These are phyloP conservation scores for Drosophila kepulauana DNA, from an alignment of 1,140 invertebrate species.

Conservation along the genomic window DNA sequence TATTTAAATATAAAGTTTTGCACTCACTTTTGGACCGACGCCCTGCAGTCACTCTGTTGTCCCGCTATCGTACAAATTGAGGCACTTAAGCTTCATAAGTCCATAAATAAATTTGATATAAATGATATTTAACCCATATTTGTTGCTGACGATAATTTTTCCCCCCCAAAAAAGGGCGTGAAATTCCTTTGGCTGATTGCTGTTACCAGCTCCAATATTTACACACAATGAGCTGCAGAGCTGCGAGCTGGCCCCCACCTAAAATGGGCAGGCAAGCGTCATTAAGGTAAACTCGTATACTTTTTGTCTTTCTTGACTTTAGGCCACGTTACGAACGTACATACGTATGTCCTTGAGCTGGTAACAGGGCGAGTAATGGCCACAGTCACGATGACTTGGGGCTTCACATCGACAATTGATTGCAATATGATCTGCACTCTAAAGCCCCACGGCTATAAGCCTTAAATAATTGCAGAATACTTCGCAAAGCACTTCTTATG, in stretches of 20 bases:
- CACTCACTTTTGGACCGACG: constrained; percentile 40
- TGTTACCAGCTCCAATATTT: constrained; percentile 22
- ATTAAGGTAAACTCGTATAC: constrained; percentile 38
- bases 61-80: constrained; percentile 53
- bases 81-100: constrained; percentile 69
- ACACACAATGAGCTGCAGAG: constrained; percentile 35
- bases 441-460: constrained; percentile 12
- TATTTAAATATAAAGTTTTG: constrained; percentile 62
- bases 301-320: constrained; percentile 32
- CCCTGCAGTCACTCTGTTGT: constrained; percentile 13
- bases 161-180: constrained; percentile 49
- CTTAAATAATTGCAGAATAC: constrained; percentile 20
- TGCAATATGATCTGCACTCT: constrained; percentile 28
- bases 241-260: constrained; percentile 13
- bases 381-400: constrained; percentile 54
- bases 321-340: constrained; percentile 51
- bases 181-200: constrained; percentile 34
- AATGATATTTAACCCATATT: constrained; percentile 80
- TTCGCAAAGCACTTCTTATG: background rate
- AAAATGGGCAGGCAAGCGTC: constrained; percentile 54
- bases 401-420: constrained; percentile 26
- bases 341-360: constrained; percentile 57
- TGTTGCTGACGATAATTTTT: constrained; percentile 46
- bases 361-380: constrained; percentile 48
- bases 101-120: constrained; percentile 68